Conservation (phyloP, 2,888 invertebrate genomes). For the Thymelicus sylvestris region DNA sequence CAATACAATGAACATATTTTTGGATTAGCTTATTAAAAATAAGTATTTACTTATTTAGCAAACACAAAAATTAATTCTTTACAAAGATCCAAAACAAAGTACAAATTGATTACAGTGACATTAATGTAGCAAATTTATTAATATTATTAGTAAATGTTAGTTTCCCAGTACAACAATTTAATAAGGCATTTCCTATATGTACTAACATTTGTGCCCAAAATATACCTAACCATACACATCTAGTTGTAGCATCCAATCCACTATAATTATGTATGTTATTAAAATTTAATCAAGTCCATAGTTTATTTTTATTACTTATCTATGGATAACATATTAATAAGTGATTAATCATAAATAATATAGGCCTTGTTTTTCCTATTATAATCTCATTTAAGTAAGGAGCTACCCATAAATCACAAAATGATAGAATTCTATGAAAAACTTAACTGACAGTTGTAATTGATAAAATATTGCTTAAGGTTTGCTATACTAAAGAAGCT, state of each 20-base stretch:
- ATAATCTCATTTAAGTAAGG: constrained; percentile 17
- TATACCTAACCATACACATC: constrained; percentile 41
- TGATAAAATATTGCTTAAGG: background rate
- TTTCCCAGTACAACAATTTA: background rate
- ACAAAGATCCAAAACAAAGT: background rate
- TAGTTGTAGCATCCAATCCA: constrained; percentile 28
- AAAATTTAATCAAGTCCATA: constrained; percentile 51
- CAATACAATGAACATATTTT: background rate
- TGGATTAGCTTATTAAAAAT: background rate
- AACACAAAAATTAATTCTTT: background rate
- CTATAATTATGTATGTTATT: constrained; percentile 17
- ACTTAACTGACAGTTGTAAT: background rate
- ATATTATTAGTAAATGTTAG: background rate
- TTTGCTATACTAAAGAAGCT: constrained; percentile 39
- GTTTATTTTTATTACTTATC: constrained; percentile 49
- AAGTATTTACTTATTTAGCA: too few relatives aligned
- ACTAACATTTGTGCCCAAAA: constrained; percentile 43
- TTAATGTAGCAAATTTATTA: background rate
- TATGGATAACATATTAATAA: constrained; percentile 8
- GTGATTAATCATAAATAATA: background rate
- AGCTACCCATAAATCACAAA: constrained; percentile 19
- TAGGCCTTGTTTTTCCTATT: background rate
- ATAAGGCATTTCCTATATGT: constrained; percentile 14
- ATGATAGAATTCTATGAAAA: background rate
- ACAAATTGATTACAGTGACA: background rate